A percentile compares a stretch with the other conserved stretches of the same genome.
Conservation (phyloP, 1,140 invertebrate species). For the Saccostrea glomerata region DNA sequence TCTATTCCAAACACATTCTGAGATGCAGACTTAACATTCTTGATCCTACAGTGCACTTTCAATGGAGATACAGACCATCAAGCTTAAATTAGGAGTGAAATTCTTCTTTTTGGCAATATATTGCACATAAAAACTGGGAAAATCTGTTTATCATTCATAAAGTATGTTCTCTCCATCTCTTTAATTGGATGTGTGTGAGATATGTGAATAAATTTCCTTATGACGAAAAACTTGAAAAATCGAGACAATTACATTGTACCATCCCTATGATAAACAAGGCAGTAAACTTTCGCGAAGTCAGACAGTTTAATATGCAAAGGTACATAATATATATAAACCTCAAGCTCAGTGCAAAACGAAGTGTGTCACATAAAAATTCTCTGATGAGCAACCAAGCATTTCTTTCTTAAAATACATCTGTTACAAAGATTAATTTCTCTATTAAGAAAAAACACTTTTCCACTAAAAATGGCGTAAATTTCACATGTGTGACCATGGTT, state of each 20-base stretch:
- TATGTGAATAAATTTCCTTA: too few species aligned
- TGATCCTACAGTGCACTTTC: background rate
- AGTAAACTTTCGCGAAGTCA: conserved; percentile 7
- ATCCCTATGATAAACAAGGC: background rate
- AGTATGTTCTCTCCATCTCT: background rate
- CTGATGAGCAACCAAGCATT: background rate
- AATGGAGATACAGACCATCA: background rate
- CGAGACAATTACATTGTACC: background rate
- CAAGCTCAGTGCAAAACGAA: background rate
- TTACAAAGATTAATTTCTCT: conserved; percentile 12
- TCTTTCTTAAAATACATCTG: background rate
- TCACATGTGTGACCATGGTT: background rate
- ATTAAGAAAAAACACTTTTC: background rate
- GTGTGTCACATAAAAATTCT: background rate
- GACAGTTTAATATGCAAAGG: background rate
- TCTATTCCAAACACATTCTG: too few species aligned
- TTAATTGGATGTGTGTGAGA: background rate
- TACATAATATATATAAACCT: background rate
- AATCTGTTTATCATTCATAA: background rate
- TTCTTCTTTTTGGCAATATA: background rate
- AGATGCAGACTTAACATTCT: too few species aligned
- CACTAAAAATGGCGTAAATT: background rate
- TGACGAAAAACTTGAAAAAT: background rate
- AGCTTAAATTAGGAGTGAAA: conserved; percentile 16
- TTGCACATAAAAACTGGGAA: background rate